Evolutionary conservation across 2,797 vertebrate species (phyloP), one percentile per base, ranked within the genome.

Genomic region (Pangasius djambal): DNA sequence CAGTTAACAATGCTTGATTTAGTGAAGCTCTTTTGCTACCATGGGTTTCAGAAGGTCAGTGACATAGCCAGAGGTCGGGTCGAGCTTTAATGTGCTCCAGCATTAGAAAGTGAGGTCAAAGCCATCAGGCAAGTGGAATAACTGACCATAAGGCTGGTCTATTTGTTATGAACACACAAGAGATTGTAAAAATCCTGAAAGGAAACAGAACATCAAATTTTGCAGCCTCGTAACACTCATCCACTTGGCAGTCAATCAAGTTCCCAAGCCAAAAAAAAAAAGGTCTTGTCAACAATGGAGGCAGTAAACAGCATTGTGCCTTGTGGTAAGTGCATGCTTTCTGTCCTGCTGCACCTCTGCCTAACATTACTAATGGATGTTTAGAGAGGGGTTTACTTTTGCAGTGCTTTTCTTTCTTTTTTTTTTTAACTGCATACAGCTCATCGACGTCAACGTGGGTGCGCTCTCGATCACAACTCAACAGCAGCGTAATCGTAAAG

Each of bases 301-400:
- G 87, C 63, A 86, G 87, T 74, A 74, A 89, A 90, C 69, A 75
- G 77, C 40, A 55, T 70, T 67, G 13, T 61, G 86, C 18, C 6
- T 79, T 77, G n/a, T 81, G 82, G 37, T 90, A 90, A 91, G 75
- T 87, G 86, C 89, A 86, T 34, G 88, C 85, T 84, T 89, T 89
- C 89, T 75, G 44, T 75, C 48, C 70, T 79, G n/a, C 69, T 55
- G 83, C 88, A 89, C 88, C 88, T 81, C 70, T 69, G 63, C 83
- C 84, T 61, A 87, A 89, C 88, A 90, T 81, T 81, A 86, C 85
- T 92, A 92, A 92, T 92, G 90, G 90, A 89, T 69, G 55, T 86
- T n/a, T 84, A 85, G 31, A 87, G 82, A 89, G 69, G 81, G 59
- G 61, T 63, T 84, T 88, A 83, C 86, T 92, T 90, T 91, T 89